These are phyloP conservation scores for Morpho achilles DNA, from an alignment of 2,888 invertebrate genomes.

Conservation along the genomic window DNA sequence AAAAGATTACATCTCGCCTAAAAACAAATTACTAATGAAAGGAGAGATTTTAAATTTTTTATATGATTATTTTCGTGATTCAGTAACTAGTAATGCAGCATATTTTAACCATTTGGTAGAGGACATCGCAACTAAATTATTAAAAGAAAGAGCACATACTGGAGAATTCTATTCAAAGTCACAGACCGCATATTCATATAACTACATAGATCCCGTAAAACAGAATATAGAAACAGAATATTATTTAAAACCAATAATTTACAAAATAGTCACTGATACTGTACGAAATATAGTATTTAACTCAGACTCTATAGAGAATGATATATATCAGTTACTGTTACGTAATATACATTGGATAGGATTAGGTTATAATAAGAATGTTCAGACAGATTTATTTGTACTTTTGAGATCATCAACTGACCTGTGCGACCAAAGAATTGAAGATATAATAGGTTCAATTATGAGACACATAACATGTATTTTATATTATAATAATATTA, in stretches of 20 bases:
- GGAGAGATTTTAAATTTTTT: conserved; percentile 37
- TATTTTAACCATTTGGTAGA: conserved; percentile 12
- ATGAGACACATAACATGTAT: conserved; percentile 1
- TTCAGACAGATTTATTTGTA: conserved; percentile 14
- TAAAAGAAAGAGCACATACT: conserved; percentile 5
- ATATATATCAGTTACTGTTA: conserved; percentile 14
- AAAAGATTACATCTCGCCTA: conserved; percentile 19
- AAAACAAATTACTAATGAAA: conserved; percentile 36
- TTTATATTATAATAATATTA: background rate
- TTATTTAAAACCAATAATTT: conserved; percentile 6
- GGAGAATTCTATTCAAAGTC: conserved; percentile 5
- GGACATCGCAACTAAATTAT: conserved; percentile 8
- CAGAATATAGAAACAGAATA: background rate
- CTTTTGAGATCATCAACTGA: conserved; percentile 13
- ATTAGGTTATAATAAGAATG: background rate
- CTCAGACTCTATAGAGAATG: conserved; percentile 8
- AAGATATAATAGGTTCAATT: conserved; percentile 4
- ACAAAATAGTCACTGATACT: conserved; percentile 9
- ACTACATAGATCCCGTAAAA: background rate
- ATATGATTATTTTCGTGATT: conserved; percentile 26
- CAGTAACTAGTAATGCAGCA: conserved; percentile 11
- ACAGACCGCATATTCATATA: background rate
- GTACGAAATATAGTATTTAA: background rate
- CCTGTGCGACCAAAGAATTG: conserved; percentile 5
- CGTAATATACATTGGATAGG: conserved; percentile 2